A percentile compares a stretch with the other conserved stretches of the same genome.
phyloP scores from a whole-genome alignment of 2,888 invertebrate species.

The Tetheella fluctuosa region DNA sequence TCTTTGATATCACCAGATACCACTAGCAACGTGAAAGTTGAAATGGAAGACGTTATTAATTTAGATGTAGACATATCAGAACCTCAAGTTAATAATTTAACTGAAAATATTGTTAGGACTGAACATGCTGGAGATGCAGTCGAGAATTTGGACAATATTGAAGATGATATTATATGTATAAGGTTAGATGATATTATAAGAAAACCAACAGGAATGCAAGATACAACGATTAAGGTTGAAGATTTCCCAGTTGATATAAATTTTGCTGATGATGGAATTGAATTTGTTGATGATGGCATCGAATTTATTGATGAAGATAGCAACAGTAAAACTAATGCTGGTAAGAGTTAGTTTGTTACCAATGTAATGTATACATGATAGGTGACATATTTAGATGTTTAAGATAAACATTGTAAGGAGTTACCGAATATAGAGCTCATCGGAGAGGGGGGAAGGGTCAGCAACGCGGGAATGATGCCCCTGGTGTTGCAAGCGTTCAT shows the following conservation, averaged over 20 bases:
- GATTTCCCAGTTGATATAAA: slow-evolving; percentile 35
- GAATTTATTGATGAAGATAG: slow-evolving; percentile 32
- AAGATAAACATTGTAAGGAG: too few relatives aligned
- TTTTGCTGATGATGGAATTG: slow-evolving; percentile 59
- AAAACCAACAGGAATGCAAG: slow-evolving; percentile 12
- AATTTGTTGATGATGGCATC: slow-evolving; percentile 55
- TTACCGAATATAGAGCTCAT: too few relatives aligned
- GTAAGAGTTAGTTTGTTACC: slow-evolving; percentile 9
- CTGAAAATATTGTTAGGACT: not conserved
- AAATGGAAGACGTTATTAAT: not conserved
- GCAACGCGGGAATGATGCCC: too few relatives aligned
- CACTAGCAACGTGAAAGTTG: not conserved
- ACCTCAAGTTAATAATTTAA: not conserved
- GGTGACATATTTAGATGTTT: too few relatives aligned
- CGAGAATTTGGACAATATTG: slow-evolving; percentile 5
- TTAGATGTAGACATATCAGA: not conserved
- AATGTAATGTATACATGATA: too few relatives aligned
- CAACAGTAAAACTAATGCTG: slow-evolving; percentile 8
- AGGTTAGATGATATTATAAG: slow-evolving; percentile 20
- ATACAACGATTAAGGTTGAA: slow-evolving; percentile 13
- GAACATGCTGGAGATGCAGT: not conserved
- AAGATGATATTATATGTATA: slow-evolving; percentile 36
- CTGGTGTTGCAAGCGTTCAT: too few relatives aligned
- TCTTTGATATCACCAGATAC: not conserved
- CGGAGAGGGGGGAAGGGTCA: too few relatives aligned